Evolutionary conservation across 2,888 invertebrate genomes (phyloP).

Genomic region (Malachius bipustulatus): DNA sequence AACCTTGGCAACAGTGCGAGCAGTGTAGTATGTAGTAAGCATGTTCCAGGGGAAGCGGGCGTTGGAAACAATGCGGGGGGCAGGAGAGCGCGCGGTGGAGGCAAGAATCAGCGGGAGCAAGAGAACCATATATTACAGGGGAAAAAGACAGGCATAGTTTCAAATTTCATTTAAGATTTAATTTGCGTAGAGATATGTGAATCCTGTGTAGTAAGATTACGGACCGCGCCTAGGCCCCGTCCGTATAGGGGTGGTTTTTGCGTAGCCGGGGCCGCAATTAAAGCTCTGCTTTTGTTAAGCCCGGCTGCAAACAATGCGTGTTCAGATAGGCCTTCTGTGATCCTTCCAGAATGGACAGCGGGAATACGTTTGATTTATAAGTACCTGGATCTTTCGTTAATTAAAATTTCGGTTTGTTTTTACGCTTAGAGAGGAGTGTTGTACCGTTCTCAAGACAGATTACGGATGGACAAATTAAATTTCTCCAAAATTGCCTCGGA

Average conservation of each 20-base stretch:
- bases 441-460: conserved; percentile 2
- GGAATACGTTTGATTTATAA: conserved; percentile 30
- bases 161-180: conserved; percentile 40
- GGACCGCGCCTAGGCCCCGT: conserved; percentile 2
- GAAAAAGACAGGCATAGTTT: conserved; percentile 32
- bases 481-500: too few species aligned
- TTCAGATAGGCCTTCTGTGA: conserved; percentile 28
- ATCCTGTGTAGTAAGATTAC: conserved; percentile 29
- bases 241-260: conserved; percentile 22
- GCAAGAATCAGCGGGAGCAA: too few species aligned
- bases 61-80: too few species aligned
- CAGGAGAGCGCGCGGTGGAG: too few species aligned
- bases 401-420: conserved; percentile 33
- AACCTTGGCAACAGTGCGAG: too few species aligned
- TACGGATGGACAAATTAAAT: neutral
- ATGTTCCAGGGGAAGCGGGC: too few species aligned
- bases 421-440: conserved; percentile 9
- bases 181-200: conserved; percentile 35
- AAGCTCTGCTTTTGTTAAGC: conserved; percentile 35
- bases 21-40: too few species aligned
- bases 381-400: conserved; percentile 34
- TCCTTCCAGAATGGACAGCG: conserved; percentile 30
- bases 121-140: conserved; percentile 6
- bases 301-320: conserved; percentile 33
- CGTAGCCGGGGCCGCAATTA: conserved; percentile 29